Evolutionary conservation across 1,140 invertebrate species (phyloP).

Genomic region (Chlorops oryzae): DNA sequence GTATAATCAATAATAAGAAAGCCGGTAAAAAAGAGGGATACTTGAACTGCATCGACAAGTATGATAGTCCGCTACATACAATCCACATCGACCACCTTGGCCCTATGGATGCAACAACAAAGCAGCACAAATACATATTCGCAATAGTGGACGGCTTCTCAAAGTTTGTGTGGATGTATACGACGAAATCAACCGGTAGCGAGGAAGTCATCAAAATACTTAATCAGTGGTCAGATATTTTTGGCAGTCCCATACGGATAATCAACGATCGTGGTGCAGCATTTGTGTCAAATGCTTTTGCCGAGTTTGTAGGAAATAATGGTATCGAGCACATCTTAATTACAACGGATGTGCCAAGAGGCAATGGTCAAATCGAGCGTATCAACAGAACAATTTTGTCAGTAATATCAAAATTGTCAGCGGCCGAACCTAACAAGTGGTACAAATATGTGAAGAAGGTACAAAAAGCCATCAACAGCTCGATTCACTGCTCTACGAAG

Average conservation of each 20-base stretch:
- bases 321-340: conserved; percentile 20
- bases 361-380: conserved; percentile 26
- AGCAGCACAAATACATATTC: conserved; percentile 46
- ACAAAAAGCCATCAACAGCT: conserved; percentile 10
- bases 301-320: conserved; percentile 16
- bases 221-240: no score
- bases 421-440: neutral
- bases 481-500: conserved; percentile 22
- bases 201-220: no score
- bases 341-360: conserved; percentile 27
- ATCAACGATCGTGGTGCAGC: conserved; percentile 39
- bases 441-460: neutral
- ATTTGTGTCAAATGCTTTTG: conserved; percentile 29
- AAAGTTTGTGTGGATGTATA: conserved; percentile 45
- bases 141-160: conserved; percentile 43
- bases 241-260: conserved; percentile 36
- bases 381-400: conserved; percentile 16
- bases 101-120: conserved; percentile 34
- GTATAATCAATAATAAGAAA: conserved; percentile 24
- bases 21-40: conserved; percentile 40
- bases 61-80: conserved; percentile 6
- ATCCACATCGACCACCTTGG: conserved; percentile 18
- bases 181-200: conserved; percentile 21
- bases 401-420: neutral
- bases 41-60: conserved; percentile 31